phyloP scores from a whole-genome alignment of 2,888 invertebrate genomes.

The Zaprionus bogoriensis region DNA sequence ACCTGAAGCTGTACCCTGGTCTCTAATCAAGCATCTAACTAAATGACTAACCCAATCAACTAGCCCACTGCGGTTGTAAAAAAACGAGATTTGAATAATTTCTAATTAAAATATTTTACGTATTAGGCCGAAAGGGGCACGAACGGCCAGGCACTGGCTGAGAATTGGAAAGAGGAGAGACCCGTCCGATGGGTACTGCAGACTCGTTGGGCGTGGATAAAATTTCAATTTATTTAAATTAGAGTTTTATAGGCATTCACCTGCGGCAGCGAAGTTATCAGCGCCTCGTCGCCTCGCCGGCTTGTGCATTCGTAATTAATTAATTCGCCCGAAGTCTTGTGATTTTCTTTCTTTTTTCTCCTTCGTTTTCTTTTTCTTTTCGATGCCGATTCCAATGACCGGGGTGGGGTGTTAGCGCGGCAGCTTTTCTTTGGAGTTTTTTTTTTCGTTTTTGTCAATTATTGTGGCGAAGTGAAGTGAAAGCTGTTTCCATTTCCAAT shows the following conservation, averaged over 20 bases:
- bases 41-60: constrained; percentile 2
- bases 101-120: constrained; percentile 67
- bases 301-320: constrained; percentile 80
- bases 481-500: constrained; percentile 65
- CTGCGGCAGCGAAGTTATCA: constrained; percentile 50
- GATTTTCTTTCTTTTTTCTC: constrained; percentile 45
- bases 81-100: constrained; percentile 64
- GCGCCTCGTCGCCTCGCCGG: constrained; percentile 31
- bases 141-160: neutral
- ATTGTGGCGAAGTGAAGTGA: constrained; percentile 62
- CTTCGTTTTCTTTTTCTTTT: constrained; percentile 36
- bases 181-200: constrained; percentile 26
- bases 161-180: neutral
- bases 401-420: constrained; percentile 12
- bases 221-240: constrained; percentile 72
- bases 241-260: constrained; percentile 63
- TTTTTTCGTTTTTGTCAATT: constrained; percentile 62
- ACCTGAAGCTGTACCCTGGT: too few relatives aligned
- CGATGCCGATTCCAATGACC: constrained; percentile 27
- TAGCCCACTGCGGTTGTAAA: constrained; percentile 32
- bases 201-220: constrained; percentile 53
- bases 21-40: too few relatives aligned
- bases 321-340: constrained; percentile 66
- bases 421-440: constrained; percentile 49
- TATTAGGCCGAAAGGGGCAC: constrained; percentile 24